These are phyloP conservation scores for Syrmaticus mikado DNA, from an alignment of 2,113 vertebrate genomes.

Conservation along the genomic window DNA sequence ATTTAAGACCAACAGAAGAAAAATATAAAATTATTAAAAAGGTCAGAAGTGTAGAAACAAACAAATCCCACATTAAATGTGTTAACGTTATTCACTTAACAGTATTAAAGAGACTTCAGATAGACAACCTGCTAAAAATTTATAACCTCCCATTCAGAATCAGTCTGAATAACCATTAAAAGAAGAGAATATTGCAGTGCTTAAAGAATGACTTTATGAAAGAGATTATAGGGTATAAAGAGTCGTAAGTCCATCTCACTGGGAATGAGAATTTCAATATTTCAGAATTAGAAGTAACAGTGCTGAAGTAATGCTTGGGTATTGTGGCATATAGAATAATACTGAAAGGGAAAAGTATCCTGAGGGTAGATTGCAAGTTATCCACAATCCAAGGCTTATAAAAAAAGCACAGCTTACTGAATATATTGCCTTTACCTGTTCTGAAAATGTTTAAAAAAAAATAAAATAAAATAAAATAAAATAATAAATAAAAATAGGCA, in stretches of 20 bases:
- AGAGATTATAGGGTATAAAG: not conserved
- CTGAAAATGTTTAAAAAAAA: not conserved
- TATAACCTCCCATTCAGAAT: not conserved
- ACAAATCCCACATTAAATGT: not conserved
- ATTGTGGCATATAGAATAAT: not conserved
- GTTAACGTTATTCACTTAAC: conserved; percentile 1
- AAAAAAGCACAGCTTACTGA: not conserved
- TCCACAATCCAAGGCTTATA: not conserved
- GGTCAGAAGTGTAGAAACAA: not conserved
- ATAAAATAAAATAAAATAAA: too few species aligned
- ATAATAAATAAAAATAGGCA: not conserved
- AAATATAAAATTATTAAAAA: not conserved
- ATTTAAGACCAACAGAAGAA: not conserved
- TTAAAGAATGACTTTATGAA: not conserved
- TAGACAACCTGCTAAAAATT: not conserved
- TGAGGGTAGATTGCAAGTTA: not conserved
- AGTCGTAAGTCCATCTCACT: not conserved
- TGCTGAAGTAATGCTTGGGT: fast-evolving
- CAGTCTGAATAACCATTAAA: conserved; percentile 14
- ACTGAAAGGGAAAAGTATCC: not conserved
- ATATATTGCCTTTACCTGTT: not conserved
- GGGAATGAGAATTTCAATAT: not conserved
- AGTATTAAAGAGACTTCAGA: conserved; percentile 7
- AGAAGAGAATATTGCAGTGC: not conserved
- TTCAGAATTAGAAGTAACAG: not conserved